These are phyloP conservation scores for Bujurquina vittata DNA, from an alignment of 2,113 vertebrate species.

Conservation along the genomic window DNA sequence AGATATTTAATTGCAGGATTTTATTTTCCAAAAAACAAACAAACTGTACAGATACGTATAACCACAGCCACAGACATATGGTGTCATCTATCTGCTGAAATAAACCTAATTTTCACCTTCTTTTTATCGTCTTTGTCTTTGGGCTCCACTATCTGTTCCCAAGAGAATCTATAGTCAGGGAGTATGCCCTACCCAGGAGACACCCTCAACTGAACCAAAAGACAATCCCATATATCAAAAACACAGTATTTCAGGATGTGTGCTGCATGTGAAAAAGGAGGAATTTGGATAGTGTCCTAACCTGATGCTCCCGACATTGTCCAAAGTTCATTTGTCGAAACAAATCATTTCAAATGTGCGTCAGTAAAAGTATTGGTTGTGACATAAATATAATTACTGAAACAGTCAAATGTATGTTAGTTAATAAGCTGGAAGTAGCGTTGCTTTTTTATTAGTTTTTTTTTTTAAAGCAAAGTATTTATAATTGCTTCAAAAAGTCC, in stretches of 20 bases:
- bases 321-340: too few species aligned
- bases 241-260: neutral
- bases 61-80: neutral
- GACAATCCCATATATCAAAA: neutral
- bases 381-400: neutral
- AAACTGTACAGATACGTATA: neutral
- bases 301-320: too few species aligned
- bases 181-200: neutral
- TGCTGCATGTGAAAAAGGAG: neutral
- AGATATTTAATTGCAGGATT: neutral
- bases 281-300: too few species aligned
- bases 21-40: neutral
- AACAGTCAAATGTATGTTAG: neutral
- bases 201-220: neutral
- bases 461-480: neutral
- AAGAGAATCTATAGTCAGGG: neutral
- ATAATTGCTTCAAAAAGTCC: neutral
- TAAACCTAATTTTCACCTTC: neutral
- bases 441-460: too few species aligned
- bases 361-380: neutral
- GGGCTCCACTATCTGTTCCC: neutral
- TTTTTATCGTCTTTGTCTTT: neutral
- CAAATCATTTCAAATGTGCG: neutral
- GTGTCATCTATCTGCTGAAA: neutral
- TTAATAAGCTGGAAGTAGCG: neutral